Conservation (phyloP, 2,113 vertebrate species). For the Catharus minimus region DNA sequence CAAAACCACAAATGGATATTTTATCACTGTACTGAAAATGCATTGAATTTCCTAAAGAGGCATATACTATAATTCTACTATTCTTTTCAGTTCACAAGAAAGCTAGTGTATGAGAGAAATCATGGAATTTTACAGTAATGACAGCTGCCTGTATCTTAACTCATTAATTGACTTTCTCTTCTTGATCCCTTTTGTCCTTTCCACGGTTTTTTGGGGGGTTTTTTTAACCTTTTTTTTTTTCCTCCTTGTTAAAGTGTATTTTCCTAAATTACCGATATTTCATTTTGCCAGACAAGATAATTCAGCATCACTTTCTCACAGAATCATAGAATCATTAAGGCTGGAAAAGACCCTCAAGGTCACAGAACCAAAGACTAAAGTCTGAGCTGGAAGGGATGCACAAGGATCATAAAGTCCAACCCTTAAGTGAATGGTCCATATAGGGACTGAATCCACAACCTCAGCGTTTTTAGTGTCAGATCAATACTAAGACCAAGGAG, state of each 20-base stretch:
- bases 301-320: background rate
- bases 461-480: fast-evolving
- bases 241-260: background rate
- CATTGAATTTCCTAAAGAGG: background rate
- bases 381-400: background rate
- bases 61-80: background rate
- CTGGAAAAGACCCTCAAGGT: background rate
- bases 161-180: background rate
- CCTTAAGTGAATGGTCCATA: background rate
- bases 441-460: background rate
- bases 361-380: background rate
- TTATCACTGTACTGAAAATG: constrained; percentile 7
- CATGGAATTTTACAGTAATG: background rate
- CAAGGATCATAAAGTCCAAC: background rate
- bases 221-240: no score
- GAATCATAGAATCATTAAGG: background rate
- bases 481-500: background rate
- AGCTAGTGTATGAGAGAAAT: background rate
- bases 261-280: background rate
- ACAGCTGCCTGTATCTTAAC: background rate
- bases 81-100: background rate
- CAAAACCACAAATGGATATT: background rate
- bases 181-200: background rate
- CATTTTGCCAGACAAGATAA: background rate
- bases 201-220: background rate